Percentiles rank a stretch among this genome's conserved stretches.
Evolutionary conservation across 2,797 vertebrate species (phyloP).

Genomic region (Danio jaintianensis): DNA sequence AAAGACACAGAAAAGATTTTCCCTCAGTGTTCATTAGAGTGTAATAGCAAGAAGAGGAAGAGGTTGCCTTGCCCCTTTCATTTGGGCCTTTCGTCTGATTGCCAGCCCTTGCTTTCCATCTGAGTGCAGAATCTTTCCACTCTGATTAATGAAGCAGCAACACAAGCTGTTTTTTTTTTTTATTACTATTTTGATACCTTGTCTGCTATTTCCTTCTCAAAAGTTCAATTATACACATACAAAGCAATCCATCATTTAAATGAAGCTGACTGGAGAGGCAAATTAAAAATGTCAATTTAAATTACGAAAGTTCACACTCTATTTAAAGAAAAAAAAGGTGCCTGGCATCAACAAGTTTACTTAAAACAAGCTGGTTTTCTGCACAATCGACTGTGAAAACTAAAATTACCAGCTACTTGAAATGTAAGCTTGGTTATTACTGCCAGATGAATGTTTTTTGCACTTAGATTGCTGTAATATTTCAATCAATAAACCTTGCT

Average conservation of each 20-base stretch:
- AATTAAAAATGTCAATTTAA: constrained; percentile 84
- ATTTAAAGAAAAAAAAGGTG: constrained; percentile 29
- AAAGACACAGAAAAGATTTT: constrained; percentile 15
- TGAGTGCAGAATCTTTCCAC: constrained; percentile 54
- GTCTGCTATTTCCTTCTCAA: constrained; percentile 76
- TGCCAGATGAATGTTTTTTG: background rate
- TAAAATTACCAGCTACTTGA: background rate
- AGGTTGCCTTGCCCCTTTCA: constrained; percentile 52
- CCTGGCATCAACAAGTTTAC: constrained; percentile 51
- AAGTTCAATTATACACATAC: constrained; percentile 82
- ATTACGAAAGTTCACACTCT: constrained; percentile 72
- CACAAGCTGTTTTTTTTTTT: constrained; percentile 72
- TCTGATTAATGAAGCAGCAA: constrained; percentile 77
- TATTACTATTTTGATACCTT: constrained; percentile 71
- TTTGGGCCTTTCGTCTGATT: constrained; percentile 56
- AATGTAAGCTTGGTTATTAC: background rate
- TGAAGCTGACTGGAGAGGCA: constrained; percentile 75
- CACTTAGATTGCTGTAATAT: background rate
- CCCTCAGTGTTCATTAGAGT: constrained; percentile 51
- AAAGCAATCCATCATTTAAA: constrained; percentile 81
- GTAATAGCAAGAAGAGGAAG: constrained; percentile 32
- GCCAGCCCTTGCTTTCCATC: constrained; percentile 54
- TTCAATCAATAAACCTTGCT: background rate
- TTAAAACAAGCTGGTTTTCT: constrained; percentile 53
- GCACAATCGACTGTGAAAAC: constrained; percentile 17